phyloP scores from a whole-genome alignment of 2,797 vertebrate species.

The Paguma larvata region DNA sequence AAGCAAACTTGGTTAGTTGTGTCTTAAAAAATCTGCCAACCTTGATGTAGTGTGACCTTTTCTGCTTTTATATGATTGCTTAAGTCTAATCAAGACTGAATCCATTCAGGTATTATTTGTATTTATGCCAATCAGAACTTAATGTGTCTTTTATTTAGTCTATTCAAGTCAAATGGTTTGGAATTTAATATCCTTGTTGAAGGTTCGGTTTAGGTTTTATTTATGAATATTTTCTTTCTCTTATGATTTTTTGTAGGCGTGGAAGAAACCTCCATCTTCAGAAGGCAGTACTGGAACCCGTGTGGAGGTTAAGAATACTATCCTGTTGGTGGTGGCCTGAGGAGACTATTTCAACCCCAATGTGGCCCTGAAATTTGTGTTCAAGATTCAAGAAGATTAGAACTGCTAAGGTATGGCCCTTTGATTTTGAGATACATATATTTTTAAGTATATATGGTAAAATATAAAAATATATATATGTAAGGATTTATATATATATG shows the following conservation, averaged over 20 bases:
- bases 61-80: neutral
- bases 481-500: too few relatives aligned
- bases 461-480: too few relatives aligned
- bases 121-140: slow-evolving; percentile 76
- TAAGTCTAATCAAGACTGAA: neutral
- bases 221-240: slow-evolving; percentile 72
- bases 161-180: slow-evolving; percentile 76
- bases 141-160: slow-evolving; percentile 75
- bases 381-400: slow-evolving; percentile 72
- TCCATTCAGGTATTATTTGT: neutral
- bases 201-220: slow-evolving; percentile 57
- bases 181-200: slow-evolving; percentile 74
- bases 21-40: neutral
- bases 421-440: neutral
- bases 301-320: slow-evolving; percentile 55
- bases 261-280: slow-evolving; percentile 80
- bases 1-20: neutral
- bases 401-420: slow-evolving; percentile 85
- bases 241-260: slow-evolving; percentile 81
- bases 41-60: neutral
- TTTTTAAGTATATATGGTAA: too few relatives aligned
- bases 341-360: slow-evolving; percentile 80
- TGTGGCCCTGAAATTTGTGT: slow-evolving; percentile 86
- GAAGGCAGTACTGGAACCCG: slow-evolving; percentile 69
- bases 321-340: slow-evolving; percentile 71